Base-by-base conservation (phyloP, 2,113 vertebrate species). In the Grus americana region DNA sequence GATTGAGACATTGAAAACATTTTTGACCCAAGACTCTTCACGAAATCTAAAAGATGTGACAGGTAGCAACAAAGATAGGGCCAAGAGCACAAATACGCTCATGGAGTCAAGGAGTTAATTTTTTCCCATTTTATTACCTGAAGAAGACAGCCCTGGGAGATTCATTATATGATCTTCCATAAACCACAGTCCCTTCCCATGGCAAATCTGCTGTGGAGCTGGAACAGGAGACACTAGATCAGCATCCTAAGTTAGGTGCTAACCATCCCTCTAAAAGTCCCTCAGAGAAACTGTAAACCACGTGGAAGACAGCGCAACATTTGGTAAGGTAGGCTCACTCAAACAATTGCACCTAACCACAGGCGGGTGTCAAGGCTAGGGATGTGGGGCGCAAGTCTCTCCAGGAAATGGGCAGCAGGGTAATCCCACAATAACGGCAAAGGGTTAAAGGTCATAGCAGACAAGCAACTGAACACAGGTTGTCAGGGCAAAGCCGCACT, bases 91-190 rank as follows among this genome's bases (percentile, higher is more conserved):
- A 86, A 79, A 55, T 32, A 27, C 0, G 0, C 36, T 62, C 24
- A n/a, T 57, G 44, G 74, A 72, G 10, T 29, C 0, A 0, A 46
- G 13, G 18, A 85, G 14, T 70, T n/a, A 0, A 6, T 34, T 74
- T 66, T 40, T 2, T 17, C 24, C 9, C 20, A 9, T 83, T 80
- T 78, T 49, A 59, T 50, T 80, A 11, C 17, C 78, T 82, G 44
- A 86, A 83, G 52, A 38, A 49, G 26, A 66, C 16, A 49, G 66
- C 24, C 30, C 26, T 20, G 40, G 17, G 3, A 16, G 13, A 16
- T 72, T 49, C 5, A 27, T 21, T 67, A 58, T 32, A 3, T n/a
- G 29, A 49, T 52, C 21, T 57, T 57, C 14, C 4, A 6, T 11
- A 16, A 40, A 40, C n/a, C 21, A 23, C 21, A 38, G 44, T 72